Conservation (phyloP, 1,140 invertebrate species). For the Drosophila repleta region DNA sequence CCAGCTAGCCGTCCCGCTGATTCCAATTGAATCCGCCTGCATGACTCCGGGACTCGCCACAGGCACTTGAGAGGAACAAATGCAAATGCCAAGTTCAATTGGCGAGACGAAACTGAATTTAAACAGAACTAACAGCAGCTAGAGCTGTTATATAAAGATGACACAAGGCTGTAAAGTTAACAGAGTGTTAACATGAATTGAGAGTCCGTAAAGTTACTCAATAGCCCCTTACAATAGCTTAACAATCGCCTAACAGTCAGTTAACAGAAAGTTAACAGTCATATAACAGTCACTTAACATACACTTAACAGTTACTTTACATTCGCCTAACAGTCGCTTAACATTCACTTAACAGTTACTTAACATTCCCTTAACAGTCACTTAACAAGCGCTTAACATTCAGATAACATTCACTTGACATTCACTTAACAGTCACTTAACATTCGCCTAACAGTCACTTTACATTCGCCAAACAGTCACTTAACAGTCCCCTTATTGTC, state of each 20-base stretch:
- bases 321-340: not conserved
- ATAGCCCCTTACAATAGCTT: too few relatives aligned
- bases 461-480: not conserved
- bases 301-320: not conserved
- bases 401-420: too few relatives aligned
- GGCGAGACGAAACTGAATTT: too few relatives aligned
- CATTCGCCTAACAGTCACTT: not conserved
- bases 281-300: not conserved
- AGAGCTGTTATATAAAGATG: too few relatives aligned
- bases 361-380: not conserved
- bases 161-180: too few relatives aligned
- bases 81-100: too few relatives aligned
- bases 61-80: not conserved
- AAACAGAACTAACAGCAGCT: conserved; percentile 1
- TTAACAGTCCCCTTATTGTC: not conserved
- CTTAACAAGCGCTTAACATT: too few relatives aligned
- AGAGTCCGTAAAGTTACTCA: too few relatives aligned
- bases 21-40: conserved; percentile 16
- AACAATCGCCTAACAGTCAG: not conserved
- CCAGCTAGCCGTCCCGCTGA: conserved; percentile 1
- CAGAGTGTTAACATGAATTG: too few relatives aligned
- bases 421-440: not conserved
- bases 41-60: not conserved
- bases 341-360: not conserved
- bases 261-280: not conserved